These are phyloP conservation scores for Bombus balteatus DNA, from an alignment of 1,140 invertebrate species.

Conservation along the genomic window DNA sequence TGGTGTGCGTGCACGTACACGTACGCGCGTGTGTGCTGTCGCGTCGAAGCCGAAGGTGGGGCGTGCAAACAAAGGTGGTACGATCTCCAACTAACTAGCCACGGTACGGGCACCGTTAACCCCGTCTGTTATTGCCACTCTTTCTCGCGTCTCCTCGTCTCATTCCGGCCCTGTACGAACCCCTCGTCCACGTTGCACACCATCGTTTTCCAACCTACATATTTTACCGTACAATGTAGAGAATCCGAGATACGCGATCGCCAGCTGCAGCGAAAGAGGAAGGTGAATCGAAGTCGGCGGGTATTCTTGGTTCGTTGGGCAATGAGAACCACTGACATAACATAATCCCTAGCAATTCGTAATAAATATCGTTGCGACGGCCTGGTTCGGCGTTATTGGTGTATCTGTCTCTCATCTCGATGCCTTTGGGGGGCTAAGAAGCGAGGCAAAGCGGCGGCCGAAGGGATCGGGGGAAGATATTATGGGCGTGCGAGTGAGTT, in stretches of 20 bases:
- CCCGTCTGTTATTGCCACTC: constrained; percentile 7
- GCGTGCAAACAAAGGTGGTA: constrained; percentile 75
- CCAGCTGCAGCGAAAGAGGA: too few relatives aligned
- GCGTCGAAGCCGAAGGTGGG: constrained; percentile 58
- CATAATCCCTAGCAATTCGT: constrained; percentile 77
- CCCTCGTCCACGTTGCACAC: too few relatives aligned
- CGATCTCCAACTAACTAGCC: constrained; percentile 67
- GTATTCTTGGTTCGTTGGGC: background rate
- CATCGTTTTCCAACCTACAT: too few relatives aligned
- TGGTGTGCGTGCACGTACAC: constrained; percentile 67
- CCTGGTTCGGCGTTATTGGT: constrained; percentile 73
- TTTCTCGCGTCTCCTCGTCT: background rate
- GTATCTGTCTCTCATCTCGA: constrained; percentile 76
- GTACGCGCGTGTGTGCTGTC: constrained; percentile 43
- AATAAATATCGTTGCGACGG: constrained; percentile 77
- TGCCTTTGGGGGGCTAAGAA: constrained; percentile 65
- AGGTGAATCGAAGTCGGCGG: background rate
- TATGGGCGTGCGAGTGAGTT: constrained; percentile 82
- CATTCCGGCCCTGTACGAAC: too few relatives aligned
- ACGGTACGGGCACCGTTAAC: constrained; percentile 47
- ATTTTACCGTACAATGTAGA: too few relatives aligned
- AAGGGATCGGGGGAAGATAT: constrained; percentile 71
- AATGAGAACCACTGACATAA: constrained; percentile 65
- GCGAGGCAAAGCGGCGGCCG: constrained; percentile 44
- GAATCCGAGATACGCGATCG: too few relatives aligned